Evolutionary conservation across 2,888 invertebrate species (phyloP), one percentile per base, ranked within the genome.

Genomic region (Morpho deidamia): DNA sequence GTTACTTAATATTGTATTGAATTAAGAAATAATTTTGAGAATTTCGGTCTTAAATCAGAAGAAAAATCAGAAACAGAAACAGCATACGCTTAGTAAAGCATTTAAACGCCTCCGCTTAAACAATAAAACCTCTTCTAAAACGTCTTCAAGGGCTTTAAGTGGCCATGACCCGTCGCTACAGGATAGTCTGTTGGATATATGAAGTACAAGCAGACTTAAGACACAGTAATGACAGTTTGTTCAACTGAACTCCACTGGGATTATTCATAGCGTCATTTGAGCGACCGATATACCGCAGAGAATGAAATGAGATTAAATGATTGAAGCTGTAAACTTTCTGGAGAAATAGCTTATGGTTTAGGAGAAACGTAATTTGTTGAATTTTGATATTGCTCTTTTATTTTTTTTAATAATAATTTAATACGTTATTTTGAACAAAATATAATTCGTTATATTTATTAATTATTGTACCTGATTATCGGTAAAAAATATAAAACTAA

Each of bases 121-220:
- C 70, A 83, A 80, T 78, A 77, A 75, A 78, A 73, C 71, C 78
- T 62, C 67, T 61, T 65, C 77, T 76, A 74, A 78, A 84, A 80
- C 76, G 75, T 77, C 81, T 85, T 87, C 88, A 87, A 89, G 87
- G 88, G 87, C 87, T 76, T 82, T 79, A 84, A 83, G 87, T 86
- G 87, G 85, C 88, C 88, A 80, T 89, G 88, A 88, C 88, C 87
- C 83, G 78, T 56, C 79, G 71, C 76, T 71, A 76, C 69, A 56
- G 63, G 62, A 64, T 65, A 67, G 59, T 70, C 68, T 53, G 64
- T 80, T 76, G 74, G 71, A 75, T 78, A 72, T 71, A 76, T 57
- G 54, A 60, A 57, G 51, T 54, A 49, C 48, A 54, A 49, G 51
- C 53, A 56, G 59, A 53, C 56, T 53, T 63, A 61, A 67, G 59